Evolutionary conservation across 2,113 vertebrate species (phyloP).

Genomic region (Lonchura striata): DNA sequence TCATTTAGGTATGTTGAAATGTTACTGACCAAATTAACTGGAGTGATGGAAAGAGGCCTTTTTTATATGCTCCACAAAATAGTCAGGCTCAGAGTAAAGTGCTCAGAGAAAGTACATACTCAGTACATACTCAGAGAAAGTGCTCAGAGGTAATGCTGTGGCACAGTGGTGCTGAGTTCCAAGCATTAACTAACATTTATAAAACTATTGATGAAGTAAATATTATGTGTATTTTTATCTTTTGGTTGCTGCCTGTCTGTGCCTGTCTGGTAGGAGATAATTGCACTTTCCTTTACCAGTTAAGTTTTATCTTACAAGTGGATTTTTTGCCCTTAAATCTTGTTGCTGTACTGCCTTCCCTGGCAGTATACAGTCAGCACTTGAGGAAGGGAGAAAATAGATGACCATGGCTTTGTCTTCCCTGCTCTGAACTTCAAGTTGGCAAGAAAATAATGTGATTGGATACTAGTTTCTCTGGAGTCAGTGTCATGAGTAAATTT

Average conservation of each 20-base stretch:
- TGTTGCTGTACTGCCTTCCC: neutral
- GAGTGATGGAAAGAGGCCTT: neutral
- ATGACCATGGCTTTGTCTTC: neutral
- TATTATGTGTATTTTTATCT: accelerated
- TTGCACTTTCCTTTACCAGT: neutral
- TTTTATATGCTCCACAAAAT: neutral
- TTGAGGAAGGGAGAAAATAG: neutral
- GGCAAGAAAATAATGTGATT: neutral
- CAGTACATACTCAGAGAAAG: too few species aligned
- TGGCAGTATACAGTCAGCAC: neutral
- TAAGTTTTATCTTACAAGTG: neutral
- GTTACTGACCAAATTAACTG: neutral
- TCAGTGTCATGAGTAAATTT: neutral
- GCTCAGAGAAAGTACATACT: too few species aligned
- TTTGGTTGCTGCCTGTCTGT: neutral
- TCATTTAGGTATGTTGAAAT: neutral
- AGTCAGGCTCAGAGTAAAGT: too few species aligned
- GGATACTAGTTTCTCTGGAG: neutral
- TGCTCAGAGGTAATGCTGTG: neutral
- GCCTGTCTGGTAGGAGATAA: neutral
- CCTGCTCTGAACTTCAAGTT: neutral
- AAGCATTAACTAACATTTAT: neutral
- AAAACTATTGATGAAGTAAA: neutral
- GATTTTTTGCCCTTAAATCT: neutral
- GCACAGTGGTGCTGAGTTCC: neutral